These are phyloP conservation scores for Teleogryllus occipitalis DNA, from an alignment of 1,140 invertebrate genomes.

Conservation along the genomic window DNA sequence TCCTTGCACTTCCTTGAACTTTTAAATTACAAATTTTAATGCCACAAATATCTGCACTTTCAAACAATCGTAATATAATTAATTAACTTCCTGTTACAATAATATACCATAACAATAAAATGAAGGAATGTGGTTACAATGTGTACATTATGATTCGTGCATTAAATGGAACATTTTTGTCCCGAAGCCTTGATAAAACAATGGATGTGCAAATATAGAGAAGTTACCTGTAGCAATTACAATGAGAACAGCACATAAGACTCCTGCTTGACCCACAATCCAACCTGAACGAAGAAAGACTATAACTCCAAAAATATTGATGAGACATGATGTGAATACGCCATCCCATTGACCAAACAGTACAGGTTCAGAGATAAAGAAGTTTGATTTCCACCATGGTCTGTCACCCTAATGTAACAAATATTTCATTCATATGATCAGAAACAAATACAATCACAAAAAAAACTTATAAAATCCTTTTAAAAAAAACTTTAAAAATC, in stretches of 20 bases:
- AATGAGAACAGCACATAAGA: slow-evolving; percentile 78
- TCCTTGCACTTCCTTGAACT: too few species aligned
- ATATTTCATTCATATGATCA: slow-evolving; percentile 14
- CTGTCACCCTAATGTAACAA: slow-evolving; percentile 52
- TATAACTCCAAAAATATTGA: slow-evolving; percentile 96
- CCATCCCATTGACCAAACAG: slow-evolving; percentile 95
- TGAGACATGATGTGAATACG: slow-evolving; percentile 87
- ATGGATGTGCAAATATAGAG: not conserved
- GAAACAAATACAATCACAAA: not conserved
- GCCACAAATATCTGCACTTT: too few species aligned
- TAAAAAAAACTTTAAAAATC: not conserved
- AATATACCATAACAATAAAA: too few species aligned
- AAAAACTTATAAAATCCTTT: not conserved
- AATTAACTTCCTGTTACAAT: too few species aligned
- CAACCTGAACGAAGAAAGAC: slow-evolving; percentile 93
- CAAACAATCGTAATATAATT: too few species aligned
- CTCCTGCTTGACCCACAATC: slow-evolving; percentile 92
- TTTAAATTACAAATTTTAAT: too few species aligned
- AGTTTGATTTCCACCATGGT: slow-evolving; percentile 88
- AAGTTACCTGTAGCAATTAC: slow-evolving; percentile 71
- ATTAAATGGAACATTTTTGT: too few species aligned
- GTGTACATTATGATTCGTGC: too few species aligned
- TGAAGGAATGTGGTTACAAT: not conserved
- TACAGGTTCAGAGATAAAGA: slow-evolving; percentile 86
- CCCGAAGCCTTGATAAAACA: too few species aligned